Base-by-base conservation (phyloP, 1,140 invertebrate species). In the Drosophila subpulchrella region DNA sequence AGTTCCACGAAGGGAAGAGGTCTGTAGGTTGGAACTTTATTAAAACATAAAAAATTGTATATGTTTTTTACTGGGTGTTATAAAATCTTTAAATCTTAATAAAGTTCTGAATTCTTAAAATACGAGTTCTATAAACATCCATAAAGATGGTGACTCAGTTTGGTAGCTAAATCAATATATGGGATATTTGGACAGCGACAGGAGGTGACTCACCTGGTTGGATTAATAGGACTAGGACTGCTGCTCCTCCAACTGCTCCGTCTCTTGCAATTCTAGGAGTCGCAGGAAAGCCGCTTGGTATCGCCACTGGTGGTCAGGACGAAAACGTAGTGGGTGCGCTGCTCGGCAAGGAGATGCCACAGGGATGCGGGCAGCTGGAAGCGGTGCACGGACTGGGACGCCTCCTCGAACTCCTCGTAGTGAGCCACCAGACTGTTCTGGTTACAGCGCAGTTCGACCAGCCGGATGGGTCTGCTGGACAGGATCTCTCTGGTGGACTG, bases 361-460 rank as follows among this genome's bases (percentile, higher is more conserved):
- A 80, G 27, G 0, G 73, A 38, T 0, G 72, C 81, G 6, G 81
- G 68, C 54, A 82, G 30, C 39, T 56, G 79, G 46, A 73, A 85
- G 24, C 59, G 80, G 20, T 36, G 47, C 32, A 62, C 46, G 7
- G 56, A 47, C 24, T 54, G 39, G 6, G 42, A 39, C 3, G 17
- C 34, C 27, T 17, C 44, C 20, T 27, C 27, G n/a, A 92, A 79
- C 34, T 81, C 82, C 59, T 83, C 81, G 83, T 81, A 91, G 55
- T 91, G 72, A 27, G 70, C 79, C 8, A 91, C 78, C 32, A 92
- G 34, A 32, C 89, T 91, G 59, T 88, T 90, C 7, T 55, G 63
- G 53, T 79, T 88, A n/a, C 78, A 75, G 51, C 92, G 89, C 61
- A 92, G 56, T 54, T 92, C 92, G 42, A 92, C 57, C 11, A 92